A percentile compares a stretch with the other conserved stretches of the same genome.
phyloP scores from a whole-genome alignment of 2,113 vertebrate species.

The Oxyruncus cristatus region DNA sequence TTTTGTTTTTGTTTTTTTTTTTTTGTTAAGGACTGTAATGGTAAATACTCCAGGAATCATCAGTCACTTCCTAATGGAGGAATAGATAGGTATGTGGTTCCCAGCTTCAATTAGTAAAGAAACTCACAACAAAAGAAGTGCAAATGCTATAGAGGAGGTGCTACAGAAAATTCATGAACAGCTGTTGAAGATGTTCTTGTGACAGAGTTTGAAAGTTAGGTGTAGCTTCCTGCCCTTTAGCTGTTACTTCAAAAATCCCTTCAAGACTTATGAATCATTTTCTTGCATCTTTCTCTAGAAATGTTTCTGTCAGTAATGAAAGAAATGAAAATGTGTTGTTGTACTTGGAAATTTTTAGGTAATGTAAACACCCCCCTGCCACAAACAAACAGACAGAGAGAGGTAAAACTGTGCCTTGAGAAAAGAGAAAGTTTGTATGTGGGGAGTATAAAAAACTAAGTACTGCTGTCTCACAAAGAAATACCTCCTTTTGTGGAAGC shows the following conservation, averaged over 20 bases:
- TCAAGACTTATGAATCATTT: neutral
- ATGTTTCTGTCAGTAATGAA: neutral
- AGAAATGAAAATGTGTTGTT: neutral
- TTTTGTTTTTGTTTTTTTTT: neutral
- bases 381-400: neutral
- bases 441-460: neutral
- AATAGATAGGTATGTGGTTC: neutral
- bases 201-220: neutral
- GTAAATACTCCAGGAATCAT: neutral
- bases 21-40: neutral
- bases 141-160: neutral
- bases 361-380: fast-evolving
- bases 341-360: neutral
- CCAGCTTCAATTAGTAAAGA: neutral
- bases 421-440: neutral
- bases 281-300: neutral
- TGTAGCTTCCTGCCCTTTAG: neutral
- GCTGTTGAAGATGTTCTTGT: neutral
- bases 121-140: neutral
- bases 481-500: neutral
- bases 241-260: neutral
- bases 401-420: neutral
- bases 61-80: neutral
- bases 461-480: neutral
- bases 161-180: neutral